Conservation (phyloP, 2,888 invertebrate genomes). For the Thera britannica region DNA sequence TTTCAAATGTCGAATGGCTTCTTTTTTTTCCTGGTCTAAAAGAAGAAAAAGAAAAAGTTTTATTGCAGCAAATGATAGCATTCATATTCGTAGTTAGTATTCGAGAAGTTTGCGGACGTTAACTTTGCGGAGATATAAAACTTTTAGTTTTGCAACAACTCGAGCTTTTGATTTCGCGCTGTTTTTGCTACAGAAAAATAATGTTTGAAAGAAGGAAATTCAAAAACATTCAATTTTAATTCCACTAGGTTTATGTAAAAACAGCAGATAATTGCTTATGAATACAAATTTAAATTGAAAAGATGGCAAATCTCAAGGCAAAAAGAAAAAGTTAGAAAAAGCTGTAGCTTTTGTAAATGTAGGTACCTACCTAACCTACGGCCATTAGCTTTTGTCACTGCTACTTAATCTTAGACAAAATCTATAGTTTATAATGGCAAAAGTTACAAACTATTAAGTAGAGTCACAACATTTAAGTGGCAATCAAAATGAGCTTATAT, state of each 20-base stretch:
- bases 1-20: conserved; percentile 4
- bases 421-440: conserved; percentile 70
- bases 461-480: conserved; percentile 71
- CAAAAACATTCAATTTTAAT: background rate
- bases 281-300: background rate
- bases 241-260: background rate
- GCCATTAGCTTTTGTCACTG: conserved; percentile 6
- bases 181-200: background rate
- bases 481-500: conserved; percentile 78
- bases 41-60: conserved; percentile 59
- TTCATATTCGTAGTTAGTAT: conserved; percentile 66
- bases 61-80: conserved; percentile 72
- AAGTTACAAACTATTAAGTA: conserved; percentile 72
- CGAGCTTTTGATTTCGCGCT: conserved; percentile 34
- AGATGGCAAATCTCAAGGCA: background rate
- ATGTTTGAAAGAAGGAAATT: background rate
- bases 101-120: conserved; percentile 51
- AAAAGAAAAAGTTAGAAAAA: too few species aligned
- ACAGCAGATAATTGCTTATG: background rate
- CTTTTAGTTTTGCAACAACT: conserved; percentile 53
- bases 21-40: conserved; percentile 35
- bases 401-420: conserved; percentile 47
- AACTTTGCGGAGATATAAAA: conserved; percentile 49
- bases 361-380: too few species aligned
- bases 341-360: background rate